Evolutionary conservation across 2,797 vertebrate species (phyloP).

Genomic region (Podarcis lilfordi): DNA sequence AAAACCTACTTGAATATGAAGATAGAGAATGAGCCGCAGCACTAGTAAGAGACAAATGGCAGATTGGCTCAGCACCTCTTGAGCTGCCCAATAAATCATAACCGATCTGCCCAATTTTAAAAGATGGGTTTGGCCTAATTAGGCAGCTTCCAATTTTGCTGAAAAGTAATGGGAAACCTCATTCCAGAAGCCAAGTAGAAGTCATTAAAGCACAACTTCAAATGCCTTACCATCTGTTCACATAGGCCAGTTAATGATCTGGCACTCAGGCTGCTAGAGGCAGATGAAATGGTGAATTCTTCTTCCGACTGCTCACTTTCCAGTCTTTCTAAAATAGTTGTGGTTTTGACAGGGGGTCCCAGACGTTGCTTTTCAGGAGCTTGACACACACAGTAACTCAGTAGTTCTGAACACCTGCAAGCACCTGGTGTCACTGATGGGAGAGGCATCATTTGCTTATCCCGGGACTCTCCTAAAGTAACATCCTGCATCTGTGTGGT

Average conservation of each 20-base stretch:
- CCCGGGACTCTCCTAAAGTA: background rate
- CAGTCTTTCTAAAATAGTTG: background rate
- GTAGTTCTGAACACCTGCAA: conserved; percentile 6
- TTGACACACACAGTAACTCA: background rate
- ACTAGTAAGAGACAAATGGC: background rate
- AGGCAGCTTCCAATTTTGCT: background rate
- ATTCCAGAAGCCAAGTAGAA: background rate
- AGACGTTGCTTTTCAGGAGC: conserved; percentile 13
- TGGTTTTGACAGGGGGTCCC: background rate
- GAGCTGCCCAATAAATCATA: background rate
- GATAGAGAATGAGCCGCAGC: background rate
- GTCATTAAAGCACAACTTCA: background rate
- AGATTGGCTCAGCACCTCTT: too few relatives aligned
- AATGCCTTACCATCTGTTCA: conserved; percentile 9
- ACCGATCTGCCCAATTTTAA: background rate
- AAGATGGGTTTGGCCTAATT: background rate
- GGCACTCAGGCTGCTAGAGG: background rate
- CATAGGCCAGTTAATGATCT: background rate
- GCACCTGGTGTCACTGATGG: background rate
- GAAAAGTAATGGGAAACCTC: background rate
- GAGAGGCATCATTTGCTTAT: background rate
- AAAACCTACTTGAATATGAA: background rate
- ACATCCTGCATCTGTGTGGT: too few relatives aligned
- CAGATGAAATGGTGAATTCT: conserved; percentile 7
- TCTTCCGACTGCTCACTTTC: conserved; percentile 16